These are phyloP conservation scores for Penaeus indicus DNA, from an alignment of 1,140 invertebrate genomes.

Conservation along the genomic window DNA sequence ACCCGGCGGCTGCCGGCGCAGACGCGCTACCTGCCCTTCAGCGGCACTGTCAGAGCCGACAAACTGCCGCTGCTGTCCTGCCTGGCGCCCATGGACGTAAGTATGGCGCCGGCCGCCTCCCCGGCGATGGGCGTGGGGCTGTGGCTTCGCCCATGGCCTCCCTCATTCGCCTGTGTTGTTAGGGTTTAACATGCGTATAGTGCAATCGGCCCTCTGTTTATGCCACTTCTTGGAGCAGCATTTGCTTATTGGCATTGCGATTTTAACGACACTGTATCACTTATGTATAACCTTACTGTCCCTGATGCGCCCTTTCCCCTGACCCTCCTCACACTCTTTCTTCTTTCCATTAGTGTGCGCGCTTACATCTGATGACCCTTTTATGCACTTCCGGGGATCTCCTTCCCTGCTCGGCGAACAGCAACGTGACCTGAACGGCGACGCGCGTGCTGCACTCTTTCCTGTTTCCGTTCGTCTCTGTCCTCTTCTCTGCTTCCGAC, in stretches of 20 bases:
- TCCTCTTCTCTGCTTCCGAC: background rate
- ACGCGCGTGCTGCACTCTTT: background rate
- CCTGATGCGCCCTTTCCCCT: background rate
- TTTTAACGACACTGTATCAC: too few species aligned
- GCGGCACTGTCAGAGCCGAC: conserved; percentile 90
- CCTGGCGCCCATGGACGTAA: conserved; percentile 89
- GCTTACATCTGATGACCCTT: background rate
- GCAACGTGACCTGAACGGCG: too few species aligned
- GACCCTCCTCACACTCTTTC: background rate
- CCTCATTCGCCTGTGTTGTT: background rate
- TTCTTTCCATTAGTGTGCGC: background rate
- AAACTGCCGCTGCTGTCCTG: conserved; percentile 88
- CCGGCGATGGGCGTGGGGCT: background rate
- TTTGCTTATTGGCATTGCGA: too few species aligned
- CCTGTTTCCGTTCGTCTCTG: background rate
- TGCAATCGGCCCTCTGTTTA: too few species aligned
- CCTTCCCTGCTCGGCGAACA: background rate
- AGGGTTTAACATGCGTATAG: background rate
- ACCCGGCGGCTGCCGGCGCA: conserved; percentile 83
- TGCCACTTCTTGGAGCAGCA: too few species aligned
- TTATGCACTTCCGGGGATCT: background rate
- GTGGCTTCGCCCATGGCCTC: background rate
- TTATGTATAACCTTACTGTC: background rate
- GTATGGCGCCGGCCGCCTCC: conserved; percentile 71
- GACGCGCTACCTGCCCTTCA: conserved; percentile 79